phyloP scores from a whole-genome alignment of 2,113 vertebrate species.

The Planiliza haematocheilus region DNA sequence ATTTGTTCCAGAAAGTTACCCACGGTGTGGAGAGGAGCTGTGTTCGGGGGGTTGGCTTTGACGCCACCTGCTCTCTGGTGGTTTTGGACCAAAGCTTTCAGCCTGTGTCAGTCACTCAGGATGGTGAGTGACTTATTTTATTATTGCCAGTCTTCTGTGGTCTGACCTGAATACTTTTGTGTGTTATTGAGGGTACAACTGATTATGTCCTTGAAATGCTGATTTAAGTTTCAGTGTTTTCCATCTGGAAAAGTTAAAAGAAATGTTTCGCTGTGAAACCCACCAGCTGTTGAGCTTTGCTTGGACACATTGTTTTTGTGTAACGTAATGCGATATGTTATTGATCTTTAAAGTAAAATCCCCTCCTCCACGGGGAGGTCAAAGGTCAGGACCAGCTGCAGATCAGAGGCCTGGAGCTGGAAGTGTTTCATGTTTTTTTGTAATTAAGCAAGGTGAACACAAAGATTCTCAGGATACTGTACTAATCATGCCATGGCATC shows the following conservation, averaged over 20 bases:
- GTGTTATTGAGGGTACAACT: background rate
- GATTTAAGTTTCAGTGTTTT: background rate
- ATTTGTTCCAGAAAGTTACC: slow-evolving; percentile 85
- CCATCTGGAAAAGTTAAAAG: background rate
- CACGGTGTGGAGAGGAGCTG: slow-evolving; percentile 74
- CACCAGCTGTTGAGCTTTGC: background rate
- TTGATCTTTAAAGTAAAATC: slow-evolving; percentile 36
- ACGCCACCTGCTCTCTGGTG: slow-evolving; percentile 95
- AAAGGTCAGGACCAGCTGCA: slow-evolving; percentile 39
- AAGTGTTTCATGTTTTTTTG: slow-evolving; percentile 17
- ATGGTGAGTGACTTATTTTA: slow-evolving; percentile 81
- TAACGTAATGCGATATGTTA: slow-evolving; percentile 23
- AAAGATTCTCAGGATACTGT: background rate
- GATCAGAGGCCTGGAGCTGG: slow-evolving; percentile 21
- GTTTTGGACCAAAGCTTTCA: slow-evolving; percentile 89
- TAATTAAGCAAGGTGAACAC: background rate
- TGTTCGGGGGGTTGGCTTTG: slow-evolving; percentile 93
- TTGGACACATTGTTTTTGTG: background rate
- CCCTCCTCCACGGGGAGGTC: slow-evolving; percentile 30
- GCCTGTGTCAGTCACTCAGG: slow-evolving; percentile 88
- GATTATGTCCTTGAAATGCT: background rate
- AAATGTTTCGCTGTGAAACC: background rate
- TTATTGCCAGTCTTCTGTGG: background rate
- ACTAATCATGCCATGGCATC: background rate
- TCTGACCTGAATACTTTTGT: background rate